Base-by-base conservation (phyloP, 2,888 invertebrate species). In the Brenthis hecate region DNA sequence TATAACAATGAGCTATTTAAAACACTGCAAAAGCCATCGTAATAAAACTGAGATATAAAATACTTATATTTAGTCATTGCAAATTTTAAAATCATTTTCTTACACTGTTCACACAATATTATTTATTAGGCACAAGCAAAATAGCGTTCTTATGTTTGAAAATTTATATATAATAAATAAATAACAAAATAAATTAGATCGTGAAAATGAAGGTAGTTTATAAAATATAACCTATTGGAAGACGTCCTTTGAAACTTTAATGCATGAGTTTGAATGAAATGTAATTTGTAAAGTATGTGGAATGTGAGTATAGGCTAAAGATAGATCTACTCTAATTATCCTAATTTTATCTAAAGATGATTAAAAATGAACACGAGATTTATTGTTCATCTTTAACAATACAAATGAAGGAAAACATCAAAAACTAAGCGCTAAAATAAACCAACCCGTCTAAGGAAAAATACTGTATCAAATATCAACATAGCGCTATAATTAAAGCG, bases 191-290 rank as follows among this genome's bases (percentile, higher is more conserved):
- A 64, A 64, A 32, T 43, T 32, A 43, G 23, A 53, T 19, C 51
- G 63, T 54, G 32, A 68, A 70, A 74, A 69, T 72, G 71, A 68
- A 70, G 66, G 61, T 72, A 71, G 65, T 73, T 76, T 79, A 80
- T 82, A 79, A 73, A 84, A 83, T 81, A 84, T 88, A 89, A 87
- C 84, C 90, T 91, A 91, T 86, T 92, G 92, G 92, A 92, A 92
- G 92, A 92, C 92, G 86, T 84, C 76, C 75, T 81, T 85, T 85
- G 84, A 80, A 88, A 85, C 85, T 80, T 76, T 79, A 81, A 81
- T 81, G 80, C 77, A 76, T 80, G 69, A 76, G 72, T 76, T 70
- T 74, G 77, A 77, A 78, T 78, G 73, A 78, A 68, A 72, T 76
- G 73, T 69, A 65, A 61, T 63, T 63, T 57, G 62, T 43, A 67